Base-by-base conservation (phyloP, 1,140 invertebrate genomes). In the Drosophila varians region DNA sequence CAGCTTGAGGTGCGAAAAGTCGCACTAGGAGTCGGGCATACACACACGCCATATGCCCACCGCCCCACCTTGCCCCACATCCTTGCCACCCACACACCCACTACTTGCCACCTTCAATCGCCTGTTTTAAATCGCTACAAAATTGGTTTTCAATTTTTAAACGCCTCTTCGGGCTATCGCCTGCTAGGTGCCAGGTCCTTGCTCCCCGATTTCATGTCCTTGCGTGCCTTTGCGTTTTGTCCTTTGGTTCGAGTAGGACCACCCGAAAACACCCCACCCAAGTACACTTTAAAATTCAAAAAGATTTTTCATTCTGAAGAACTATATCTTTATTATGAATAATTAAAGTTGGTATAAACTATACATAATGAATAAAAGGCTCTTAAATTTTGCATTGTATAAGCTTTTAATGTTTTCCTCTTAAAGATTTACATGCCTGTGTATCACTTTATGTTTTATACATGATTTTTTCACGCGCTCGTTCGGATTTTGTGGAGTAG, bases 91-190 rank as follows among this genome's bases (percentile, higher is more conserved):
- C 38, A 8, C 53, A 52, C 49, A 58, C 49, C 45, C 48, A n/a
- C 28, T 31, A 38, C 16, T 26, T 38, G 19, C 8, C 19, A 40
- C 16, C 25, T 9, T 48, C 42, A 61, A 74, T 55, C 51, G 60
- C 56, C 57, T 46, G 46, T 56, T 71, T 86, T 77, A 82, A 87
- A 87, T 87, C 82, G 82, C 70, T 87, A 64, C 77, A 64, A 87
- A 87, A 87, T 87, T 87, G 82, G 77, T 87, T 87, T 87, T 87
- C 82, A 87, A 87, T 87, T 87, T 87, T 87, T 82, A 87, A 87
- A 82, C 74, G 77, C 70, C 74, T 77, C 58, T 65, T 40, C 64
- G 28, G 54, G 69, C 66, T 26, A 46, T 53, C 48, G 45, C 19
- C 40, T 62, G 43, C 42, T 31, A 57, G 53, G 64, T 53, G 60